Evolutionary conservation across 2,113 vertebrate species (phyloP), one percentile per base, ranked within the genome.

Genomic region (Indri indri): DNA sequence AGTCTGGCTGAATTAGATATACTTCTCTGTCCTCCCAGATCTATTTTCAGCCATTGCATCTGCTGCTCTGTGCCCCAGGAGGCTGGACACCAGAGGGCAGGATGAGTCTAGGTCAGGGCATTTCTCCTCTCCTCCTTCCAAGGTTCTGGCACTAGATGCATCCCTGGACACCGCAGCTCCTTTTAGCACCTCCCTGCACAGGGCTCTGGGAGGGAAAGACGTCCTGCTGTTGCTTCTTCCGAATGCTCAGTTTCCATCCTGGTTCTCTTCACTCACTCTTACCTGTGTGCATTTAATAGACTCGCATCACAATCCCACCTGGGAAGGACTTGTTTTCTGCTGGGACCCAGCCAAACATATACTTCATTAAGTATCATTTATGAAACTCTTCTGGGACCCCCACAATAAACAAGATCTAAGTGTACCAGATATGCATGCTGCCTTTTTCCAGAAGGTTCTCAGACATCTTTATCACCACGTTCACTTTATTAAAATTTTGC

Each of bases 381-480:
- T 52, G 45, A 50, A 84, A 61, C 14, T n/a, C 52, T 86, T 90
- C 54, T 54, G 47, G 45, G 65, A 50, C 27, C 50, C 40, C 65
- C n/a, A 70, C n/a, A 57, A 5, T 17, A 66, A 90, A 37, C 7
- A 20, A 52, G 12, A 74, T 50, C 23, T 59, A 77, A 76, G 32
- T 16, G 50, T 47, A 82, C 17, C 22, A 70, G 71, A 61, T 9
- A 18, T 3, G 30, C 6, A 32, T 12, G 8, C 54, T 87, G 9
- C 77, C 71, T 42, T 73, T 93, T 74, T 25, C 71, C 47, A 14
- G 52, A 20, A n/a, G 50, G 42, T 70, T 95, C 68, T 71, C 80
- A 81, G 71, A 16, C 27, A 81, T 74, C 27, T 37, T 50, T 71
- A 52, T 45, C 13, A 74, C 30, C 59, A 68, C 27, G n/a, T 73